Evolutionary conservation across 2,113 vertebrate genomes (phyloP).

Genomic region (Sphaerodactylus townsendi): DNA sequence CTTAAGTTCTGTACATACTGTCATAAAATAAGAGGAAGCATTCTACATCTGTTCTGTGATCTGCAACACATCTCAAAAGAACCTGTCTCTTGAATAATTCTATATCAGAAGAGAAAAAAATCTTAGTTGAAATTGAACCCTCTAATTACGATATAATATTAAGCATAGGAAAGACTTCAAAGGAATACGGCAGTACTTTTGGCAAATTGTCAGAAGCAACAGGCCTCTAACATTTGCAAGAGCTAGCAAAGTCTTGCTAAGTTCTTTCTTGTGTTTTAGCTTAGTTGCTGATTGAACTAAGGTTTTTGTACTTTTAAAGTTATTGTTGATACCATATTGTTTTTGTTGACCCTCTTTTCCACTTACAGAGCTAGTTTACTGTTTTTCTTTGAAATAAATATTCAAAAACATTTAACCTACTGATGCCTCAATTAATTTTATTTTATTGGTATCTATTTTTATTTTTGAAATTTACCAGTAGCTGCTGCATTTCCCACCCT

Average conservation of each 20-base stretch:
- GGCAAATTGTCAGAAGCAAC: conserved; percentile 46
- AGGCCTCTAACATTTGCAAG: conserved; percentile 33
- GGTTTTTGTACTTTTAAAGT: no score
- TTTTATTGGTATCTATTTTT: no score
- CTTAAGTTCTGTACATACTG: background rate
- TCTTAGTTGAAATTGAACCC: conserved; percentile 53
- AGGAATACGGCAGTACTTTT: conserved; percentile 56
- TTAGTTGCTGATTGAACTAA: no score
- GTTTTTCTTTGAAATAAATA: no score
- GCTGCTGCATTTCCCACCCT: no score
- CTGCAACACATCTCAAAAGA: background rate
- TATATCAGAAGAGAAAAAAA: background rate
- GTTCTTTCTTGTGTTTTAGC: conserved; percentile 28
- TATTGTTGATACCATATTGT: no score
- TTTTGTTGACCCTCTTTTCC: no score
- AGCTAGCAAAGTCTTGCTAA: conserved; percentile 49
- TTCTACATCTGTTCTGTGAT: background rate
- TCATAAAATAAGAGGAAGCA: background rate
- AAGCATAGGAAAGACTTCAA: conserved; percentile 65
- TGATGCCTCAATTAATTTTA: no score
- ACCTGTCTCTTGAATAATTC: conserved; percentile 4
- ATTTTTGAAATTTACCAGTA: no score
- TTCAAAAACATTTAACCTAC: no score
- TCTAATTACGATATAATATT: conserved; percentile 58
- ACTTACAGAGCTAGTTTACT: no score